These are phyloP conservation scores for Cossypha polioptera DNA, from an alignment of 2,797 vertebrate genomes.

Conservation along the genomic window DNA sequence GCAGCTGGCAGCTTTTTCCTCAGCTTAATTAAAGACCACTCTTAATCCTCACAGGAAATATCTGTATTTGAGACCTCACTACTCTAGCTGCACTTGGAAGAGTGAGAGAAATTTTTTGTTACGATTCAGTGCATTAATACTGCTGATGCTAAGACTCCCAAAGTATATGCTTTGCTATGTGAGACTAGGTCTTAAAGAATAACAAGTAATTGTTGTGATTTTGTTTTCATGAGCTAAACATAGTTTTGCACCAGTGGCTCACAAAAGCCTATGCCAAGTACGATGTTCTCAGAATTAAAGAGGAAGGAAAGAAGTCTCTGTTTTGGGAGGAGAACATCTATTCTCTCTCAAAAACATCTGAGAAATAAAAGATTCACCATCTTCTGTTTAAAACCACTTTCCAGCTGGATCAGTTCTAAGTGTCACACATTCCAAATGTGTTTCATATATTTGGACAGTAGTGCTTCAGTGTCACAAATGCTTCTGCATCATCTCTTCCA, in stretches of 20 bases:
- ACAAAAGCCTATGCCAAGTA: background rate
- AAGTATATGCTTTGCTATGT: background rate
- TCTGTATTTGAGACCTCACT: background rate
- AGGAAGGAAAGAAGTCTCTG: background rate
- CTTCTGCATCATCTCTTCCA: slow-evolving; percentile 11
- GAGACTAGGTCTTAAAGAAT: background rate
- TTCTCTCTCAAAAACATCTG: background rate
- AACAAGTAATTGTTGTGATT: background rate
- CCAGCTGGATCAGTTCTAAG: background rate
- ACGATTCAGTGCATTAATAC: background rate
- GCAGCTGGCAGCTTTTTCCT: background rate
- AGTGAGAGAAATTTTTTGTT: background rate
- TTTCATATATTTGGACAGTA: background rate
- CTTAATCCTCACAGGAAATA: background rate
- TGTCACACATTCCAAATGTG: background rate
- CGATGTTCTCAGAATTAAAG: slow-evolving; percentile 7
- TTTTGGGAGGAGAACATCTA: background rate
- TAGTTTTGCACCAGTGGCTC: background rate
- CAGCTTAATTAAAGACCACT: background rate
- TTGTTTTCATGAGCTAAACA: slow-evolving; percentile 17
- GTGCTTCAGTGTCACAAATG: background rate
- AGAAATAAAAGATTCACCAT: background rate
- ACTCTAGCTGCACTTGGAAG: background rate
- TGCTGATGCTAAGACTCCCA: background rate
- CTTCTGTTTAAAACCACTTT: slow-evolving; percentile 6